Percentiles rank a stretch among this genome's conserved stretches.
Conservation (phyloP, 2,113 vertebrate genomes). For the Phainopepla nitens region DNA sequence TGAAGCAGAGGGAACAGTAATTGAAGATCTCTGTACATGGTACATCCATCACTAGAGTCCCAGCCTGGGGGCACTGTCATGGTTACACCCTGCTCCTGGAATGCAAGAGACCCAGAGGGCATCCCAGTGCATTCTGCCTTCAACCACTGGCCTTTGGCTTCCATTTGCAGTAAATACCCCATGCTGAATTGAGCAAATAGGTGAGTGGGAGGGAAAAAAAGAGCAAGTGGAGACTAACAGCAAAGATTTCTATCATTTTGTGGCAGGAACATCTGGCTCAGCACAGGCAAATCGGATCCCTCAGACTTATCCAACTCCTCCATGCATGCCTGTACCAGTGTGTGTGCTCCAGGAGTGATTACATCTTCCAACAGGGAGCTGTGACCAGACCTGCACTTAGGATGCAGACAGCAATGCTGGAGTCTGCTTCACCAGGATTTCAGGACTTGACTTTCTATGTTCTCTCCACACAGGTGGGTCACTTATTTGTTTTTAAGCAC, state of each 20-base stretch:
- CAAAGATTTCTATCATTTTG: conserved; percentile 26
- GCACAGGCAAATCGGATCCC: neutral
- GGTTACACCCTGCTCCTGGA: conserved; percentile 41
- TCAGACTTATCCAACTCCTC: neutral
- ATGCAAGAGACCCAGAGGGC: conserved; percentile 48
- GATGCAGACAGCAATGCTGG: neutral
- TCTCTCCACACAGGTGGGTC: neutral
- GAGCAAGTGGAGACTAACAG: conserved; percentile 54
- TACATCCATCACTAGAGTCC: neutral
- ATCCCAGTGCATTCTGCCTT: conserved; percentile 27
- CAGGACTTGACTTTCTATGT: neutral
- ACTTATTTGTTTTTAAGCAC: neutral
- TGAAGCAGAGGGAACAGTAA: neutral
- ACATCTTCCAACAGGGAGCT: conserved; percentile 39
- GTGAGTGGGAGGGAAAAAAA: conserved; percentile 45
- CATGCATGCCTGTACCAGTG: conserved; percentile 28
- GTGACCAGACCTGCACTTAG: conserved; percentile 33
- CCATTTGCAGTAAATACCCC: conserved; percentile 33
- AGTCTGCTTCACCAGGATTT: neutral
- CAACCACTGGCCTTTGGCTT: conserved; percentile 56
- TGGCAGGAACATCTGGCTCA: conserved; percentile 56
- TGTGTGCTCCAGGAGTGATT: neutral
- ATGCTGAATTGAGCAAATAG: neutral
- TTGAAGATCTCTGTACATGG: neutral
- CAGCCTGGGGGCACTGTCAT: neutral